Evolutionary conservation across 2,888 invertebrate species (phyloP), one percentile per base, ranked within the genome.

Genomic region (Neuroscelio doddi): DNA sequence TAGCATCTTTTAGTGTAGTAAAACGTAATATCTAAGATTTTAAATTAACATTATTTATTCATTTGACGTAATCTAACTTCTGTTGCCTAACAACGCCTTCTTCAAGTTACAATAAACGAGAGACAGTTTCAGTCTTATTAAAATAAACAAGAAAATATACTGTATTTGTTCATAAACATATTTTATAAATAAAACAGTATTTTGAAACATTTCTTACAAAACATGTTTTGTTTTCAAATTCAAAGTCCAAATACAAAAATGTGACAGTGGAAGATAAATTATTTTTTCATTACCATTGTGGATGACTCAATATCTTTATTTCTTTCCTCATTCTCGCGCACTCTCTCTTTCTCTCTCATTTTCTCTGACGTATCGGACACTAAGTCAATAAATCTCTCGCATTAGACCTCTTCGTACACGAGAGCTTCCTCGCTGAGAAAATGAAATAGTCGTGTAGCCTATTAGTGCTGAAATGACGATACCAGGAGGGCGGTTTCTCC

Each of bases 371-470:
- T 26, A 41, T 41, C 41, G 24, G 41, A 36, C 15, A 36, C 36
- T 12, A 12, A 42, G 32, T 12, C 27, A 10, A 45, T 30, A 30
- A 45, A 45, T 45, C 45, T 45, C 29, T 1, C 8, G 10, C 45
- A 30, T 45, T 45, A 45, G 45, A 9, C 4, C 24, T 34, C 16
- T 29, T 27, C 32, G 32, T 27, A 32, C 32, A 46, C 32, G 32
- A 32, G 17, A 46, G 30, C 41, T 32, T 16, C 14, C 17, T 34
- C 26, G 50, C 46, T 10, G 27, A 53, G 62, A 64, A 68, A 67
- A 69, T 69, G 67, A 65, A 64, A 62, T 58, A 65, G 56, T 70
- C 63, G 44, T 65, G 63, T 70, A 61, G 42, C 55, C 63, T 63
- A 66, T 66, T 63, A 57, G 51, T 46, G 49, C 27, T 21, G 29